Conservation (phyloP, 2,888 invertebrate genomes). For the Melieria picta region DNA sequence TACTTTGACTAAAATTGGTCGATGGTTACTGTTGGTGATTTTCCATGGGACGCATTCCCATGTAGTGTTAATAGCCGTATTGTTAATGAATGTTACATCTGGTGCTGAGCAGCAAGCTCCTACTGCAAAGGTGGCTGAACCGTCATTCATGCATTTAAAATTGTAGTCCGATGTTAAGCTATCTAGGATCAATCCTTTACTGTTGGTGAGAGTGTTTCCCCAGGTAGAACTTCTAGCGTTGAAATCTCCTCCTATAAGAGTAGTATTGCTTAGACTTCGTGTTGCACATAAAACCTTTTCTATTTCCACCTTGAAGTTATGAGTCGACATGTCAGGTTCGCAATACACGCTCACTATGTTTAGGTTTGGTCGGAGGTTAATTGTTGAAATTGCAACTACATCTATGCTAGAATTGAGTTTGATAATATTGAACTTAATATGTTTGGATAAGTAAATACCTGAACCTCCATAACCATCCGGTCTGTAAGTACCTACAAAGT, state of each 20-base stretch:
- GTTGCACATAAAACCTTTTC: not conserved
- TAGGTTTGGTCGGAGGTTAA: slow-evolving; percentile 26
- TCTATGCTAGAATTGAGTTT: not conserved
- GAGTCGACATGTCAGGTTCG: slow-evolving; percentile 5
- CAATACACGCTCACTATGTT: slow-evolving; percentile 21
- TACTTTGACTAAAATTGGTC: slow-evolving; percentile 16
- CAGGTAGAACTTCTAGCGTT: not conserved
- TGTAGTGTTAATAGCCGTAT: not conserved
- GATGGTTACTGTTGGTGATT: slow-evolving; percentile 24
- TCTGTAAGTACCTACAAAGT: slow-evolving; percentile 16
- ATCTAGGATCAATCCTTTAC: not conserved
- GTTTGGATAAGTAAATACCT: slow-evolving; percentile 27
- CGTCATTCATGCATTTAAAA: not conserved
- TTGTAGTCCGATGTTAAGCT: not conserved
- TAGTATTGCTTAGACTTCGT: not conserved
- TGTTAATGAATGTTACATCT: slow-evolving; percentile 24
- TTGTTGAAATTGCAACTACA: slow-evolving; percentile 13
- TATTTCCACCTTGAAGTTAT: not conserved
- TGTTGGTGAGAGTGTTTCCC: not conserved
- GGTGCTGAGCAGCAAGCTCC: not conserved
- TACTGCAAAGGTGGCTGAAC: not conserved
- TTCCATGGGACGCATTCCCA: not conserved
- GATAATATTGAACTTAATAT: slow-evolving; percentile 23
- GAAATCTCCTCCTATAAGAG: not conserved
- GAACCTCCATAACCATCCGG: slow-evolving; percentile 28